phyloP scores from a whole-genome alignment of 1,140 invertebrate genomes.

The Acromyrmex charruanus region DNA sequence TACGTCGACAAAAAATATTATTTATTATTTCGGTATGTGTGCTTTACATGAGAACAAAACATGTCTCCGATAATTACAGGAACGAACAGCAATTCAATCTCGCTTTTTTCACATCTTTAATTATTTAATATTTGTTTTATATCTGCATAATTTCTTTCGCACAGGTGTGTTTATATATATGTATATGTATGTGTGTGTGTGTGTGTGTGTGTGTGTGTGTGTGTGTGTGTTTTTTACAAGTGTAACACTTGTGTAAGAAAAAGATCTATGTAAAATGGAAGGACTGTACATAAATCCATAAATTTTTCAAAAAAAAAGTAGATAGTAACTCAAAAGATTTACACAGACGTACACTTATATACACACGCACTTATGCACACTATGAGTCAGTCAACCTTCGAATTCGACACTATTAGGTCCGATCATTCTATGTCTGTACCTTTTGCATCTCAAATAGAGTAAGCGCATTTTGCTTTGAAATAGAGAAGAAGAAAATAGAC shows the following conservation, averaged over 20 bases:
- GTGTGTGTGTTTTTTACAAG: neutral
- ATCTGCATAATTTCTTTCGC: slow-evolving; percentile 41
- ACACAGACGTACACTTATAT: neutral
- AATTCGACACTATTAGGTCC: slow-evolving; percentile 19
- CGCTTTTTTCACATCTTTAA: slow-evolving; percentile 51
- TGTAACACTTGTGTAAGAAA: neutral
- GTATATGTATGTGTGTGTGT: neutral
- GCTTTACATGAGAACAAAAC: slow-evolving; percentile 46
- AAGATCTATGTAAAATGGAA: slow-evolving; percentile 26
- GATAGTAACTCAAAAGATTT: slow-evolving; percentile 52
- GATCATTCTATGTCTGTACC: neutral
- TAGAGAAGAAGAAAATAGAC: neutral
- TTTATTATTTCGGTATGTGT: slow-evolving; percentile 47
- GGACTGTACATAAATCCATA: slow-evolving; percentile 48
- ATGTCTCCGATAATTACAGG: slow-evolving; percentile 29
- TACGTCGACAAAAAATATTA: slow-evolving; percentile 54
- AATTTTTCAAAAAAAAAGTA: slow-evolving; percentile 36
- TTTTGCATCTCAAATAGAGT: neutral
- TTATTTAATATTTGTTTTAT: slow-evolving; percentile 65
- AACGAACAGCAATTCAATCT: slow-evolving; percentile 26
- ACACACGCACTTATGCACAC: neutral
- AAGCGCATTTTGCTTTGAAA: neutral
- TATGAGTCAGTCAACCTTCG: slow-evolving; percentile 46
- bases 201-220: neutral
- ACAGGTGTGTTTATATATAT: neutral